Conservation (phyloP, 2,888 invertebrate genomes). For the Conus canariensis region DNA sequence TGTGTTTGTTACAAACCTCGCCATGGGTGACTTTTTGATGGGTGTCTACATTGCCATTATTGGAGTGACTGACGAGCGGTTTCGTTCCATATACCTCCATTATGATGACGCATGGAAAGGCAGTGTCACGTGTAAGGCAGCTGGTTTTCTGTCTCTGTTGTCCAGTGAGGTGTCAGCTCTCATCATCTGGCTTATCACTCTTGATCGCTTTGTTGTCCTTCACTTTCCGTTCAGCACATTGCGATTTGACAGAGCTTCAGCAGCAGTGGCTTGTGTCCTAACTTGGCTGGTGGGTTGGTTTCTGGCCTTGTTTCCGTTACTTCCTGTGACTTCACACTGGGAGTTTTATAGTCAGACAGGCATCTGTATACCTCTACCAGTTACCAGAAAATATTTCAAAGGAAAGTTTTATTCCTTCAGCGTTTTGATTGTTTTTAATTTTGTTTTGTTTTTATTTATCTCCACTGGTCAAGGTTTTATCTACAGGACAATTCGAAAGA, state of each 20-base stretch:
- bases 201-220: constrained; percentile 12
- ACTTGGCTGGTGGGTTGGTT: background rate
- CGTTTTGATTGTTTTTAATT: background rate
- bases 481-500: background rate
- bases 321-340: constrained; percentile 8
- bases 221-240: constrained; percentile 2
- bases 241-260: background rate
- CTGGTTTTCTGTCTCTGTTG: constrained; percentile 18
- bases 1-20: constrained; percentile 5
- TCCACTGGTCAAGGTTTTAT: background rate
- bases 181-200: constrained; percentile 7
- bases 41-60: constrained; percentile 4
- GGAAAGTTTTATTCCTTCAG: background rate
- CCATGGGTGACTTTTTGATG: constrained; percentile 27
- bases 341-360: constrained; percentile 14
- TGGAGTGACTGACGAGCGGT: constrained; percentile 1
- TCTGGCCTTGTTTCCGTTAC: background rate
- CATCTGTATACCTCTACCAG: background rate
- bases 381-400: background rate
- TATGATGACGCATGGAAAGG: background rate
- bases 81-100: background rate
- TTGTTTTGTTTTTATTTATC: background rate
- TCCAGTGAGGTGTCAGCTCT: constrained; percentile 23
- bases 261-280: background rate
- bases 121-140: background rate